Evolutionary conservation across 2,888 invertebrate species (phyloP).

Genomic region (Cataglyphis rosenhaueri): DNA sequence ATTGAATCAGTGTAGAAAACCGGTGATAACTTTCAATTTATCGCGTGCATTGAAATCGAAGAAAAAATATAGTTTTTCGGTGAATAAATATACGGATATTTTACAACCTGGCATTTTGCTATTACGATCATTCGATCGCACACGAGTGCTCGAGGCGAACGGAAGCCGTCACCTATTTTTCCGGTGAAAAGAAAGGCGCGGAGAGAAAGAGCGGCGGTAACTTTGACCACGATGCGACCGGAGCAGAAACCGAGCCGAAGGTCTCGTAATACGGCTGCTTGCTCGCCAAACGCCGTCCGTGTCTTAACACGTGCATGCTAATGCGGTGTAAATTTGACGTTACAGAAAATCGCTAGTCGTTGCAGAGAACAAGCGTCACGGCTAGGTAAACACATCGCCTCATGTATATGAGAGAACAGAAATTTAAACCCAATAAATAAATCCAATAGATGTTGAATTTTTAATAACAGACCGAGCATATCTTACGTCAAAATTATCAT

Average conservation of each 20-base stretch:
- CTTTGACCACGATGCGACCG: neutral
- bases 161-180: neutral
- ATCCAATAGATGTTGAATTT: neutral
- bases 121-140: neutral
- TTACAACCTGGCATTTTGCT: neutral
- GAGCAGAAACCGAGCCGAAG: conserved; percentile 43
- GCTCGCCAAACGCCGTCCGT: conserved; percentile 53
- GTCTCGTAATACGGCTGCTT: conserved; percentile 42
- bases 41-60: neutral
- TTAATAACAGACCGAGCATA: neutral
- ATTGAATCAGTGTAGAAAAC: conserved; percentile 34
- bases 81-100: neutral
- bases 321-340: conserved; percentile 66
- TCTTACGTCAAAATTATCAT: neutral
- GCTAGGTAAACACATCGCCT: conserved; percentile 45
- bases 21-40: conserved; percentile 31
- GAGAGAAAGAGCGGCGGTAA: neutral
- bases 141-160: neutral
- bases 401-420: conserved; percentile 33
- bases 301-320: conserved; percentile 70
- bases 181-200: conserved; percentile 8
- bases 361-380: conserved; percentile 33
- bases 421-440: neutral
- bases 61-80: neutral
- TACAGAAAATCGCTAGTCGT: conserved; percentile 65